Evolutionary conservation across 2,797 vertebrate genomes (phyloP).

Genomic region (Ibycter americanus): DNA sequence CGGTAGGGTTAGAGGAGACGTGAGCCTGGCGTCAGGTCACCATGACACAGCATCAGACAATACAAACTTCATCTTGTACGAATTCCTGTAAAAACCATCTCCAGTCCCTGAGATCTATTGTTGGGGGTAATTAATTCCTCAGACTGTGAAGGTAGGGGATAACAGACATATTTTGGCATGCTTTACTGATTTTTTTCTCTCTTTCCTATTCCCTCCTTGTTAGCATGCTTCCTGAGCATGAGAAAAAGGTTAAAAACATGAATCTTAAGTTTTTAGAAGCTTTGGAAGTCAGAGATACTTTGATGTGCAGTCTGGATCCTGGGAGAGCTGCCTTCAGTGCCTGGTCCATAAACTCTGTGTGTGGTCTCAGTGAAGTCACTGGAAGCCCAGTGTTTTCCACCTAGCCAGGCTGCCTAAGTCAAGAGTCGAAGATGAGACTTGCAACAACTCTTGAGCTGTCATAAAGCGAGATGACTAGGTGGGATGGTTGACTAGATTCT

Average conservation of each 20-base stretch:
- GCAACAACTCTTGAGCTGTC: background rate
- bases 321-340: background rate
- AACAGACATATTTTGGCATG: background rate
- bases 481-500: background rate
- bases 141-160: background rate
- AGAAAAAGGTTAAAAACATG: background rate
- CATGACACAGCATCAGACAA: background rate
- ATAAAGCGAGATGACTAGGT: background rate
- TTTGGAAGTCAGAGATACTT: background rate
- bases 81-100: background rate
- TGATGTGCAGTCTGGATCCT: background rate
- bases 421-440: background rate
- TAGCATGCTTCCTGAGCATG: background rate
- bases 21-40: background rate
- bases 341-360: background rate
- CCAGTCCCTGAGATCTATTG: background rate
- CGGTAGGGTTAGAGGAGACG: background rate
- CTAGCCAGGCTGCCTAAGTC: background rate
- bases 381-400: background rate
- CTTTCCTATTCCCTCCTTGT: background rate
- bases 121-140: background rate
- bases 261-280: background rate
- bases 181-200: background rate
- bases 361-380: background rate
- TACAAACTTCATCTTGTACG: background rate